Percentiles rank a stretch among this genome's conserved stretches.
These are phyloP conservation scores for Archegozetes longisetosus DNA, from an alignment of 1,140 invertebrate genomes.

Conservation along the genomic window DNA sequence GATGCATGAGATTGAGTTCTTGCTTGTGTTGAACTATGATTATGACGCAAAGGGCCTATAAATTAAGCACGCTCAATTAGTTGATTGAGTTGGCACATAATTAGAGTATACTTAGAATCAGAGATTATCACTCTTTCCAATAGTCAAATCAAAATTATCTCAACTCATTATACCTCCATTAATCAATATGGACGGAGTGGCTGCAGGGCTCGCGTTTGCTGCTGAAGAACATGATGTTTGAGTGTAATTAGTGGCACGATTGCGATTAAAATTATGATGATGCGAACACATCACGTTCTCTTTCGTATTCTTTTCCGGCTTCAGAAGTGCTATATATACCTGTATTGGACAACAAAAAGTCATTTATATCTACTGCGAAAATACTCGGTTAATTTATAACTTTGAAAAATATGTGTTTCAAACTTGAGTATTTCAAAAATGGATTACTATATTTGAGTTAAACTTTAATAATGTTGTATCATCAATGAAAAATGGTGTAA, in stretches of 20 bases:
- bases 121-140: too few relatives aligned
- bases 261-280: not conserved
- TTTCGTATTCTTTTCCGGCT: conserved; percentile 49
- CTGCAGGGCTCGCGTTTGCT: not conserved
- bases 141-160: too few relatives aligned
- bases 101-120: too few relatives aligned
- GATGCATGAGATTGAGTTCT: too few relatives aligned
- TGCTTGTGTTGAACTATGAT: too few relatives aligned
- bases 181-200: not conserved
- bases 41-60: too few relatives aligned
- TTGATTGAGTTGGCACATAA: too few relatives aligned
- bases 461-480: too few relatives aligned
- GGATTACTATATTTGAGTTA: too few relatives aligned
- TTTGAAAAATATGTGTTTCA: not conserved
- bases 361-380: not conserved
- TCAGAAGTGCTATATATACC: conserved; percentile 45
- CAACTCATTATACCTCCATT: not conserved
- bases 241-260: not conserved
- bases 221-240: not conserved
- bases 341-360: conserved; percentile 24
- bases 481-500: too few relatives aligned
- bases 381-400: not conserved
- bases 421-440: too few relatives aligned
- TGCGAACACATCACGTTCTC: conserved; percentile 36
- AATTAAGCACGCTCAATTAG: too few relatives aligned